Conservation (phyloP, 2,113 vertebrate species). For the Prolemur simus region DNA sequence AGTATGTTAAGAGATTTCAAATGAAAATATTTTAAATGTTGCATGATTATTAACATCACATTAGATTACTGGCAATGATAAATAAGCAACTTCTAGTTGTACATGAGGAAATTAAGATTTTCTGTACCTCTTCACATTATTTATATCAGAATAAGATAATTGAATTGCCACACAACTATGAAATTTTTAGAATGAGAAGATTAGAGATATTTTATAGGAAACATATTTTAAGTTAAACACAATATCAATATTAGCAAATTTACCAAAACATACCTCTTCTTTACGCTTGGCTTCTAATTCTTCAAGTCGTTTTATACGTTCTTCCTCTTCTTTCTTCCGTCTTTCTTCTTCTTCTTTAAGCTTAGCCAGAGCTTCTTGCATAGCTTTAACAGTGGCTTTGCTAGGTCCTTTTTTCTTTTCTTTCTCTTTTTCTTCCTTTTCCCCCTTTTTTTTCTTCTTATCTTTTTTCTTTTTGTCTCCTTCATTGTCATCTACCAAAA, state of each 20-base stretch:
- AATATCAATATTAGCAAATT: background rate
- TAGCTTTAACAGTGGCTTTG: conserved; percentile 97
- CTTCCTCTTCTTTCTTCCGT: conserved; percentile 93
- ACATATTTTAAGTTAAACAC: background rate
- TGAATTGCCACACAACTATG: background rate
- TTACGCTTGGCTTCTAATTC: conserved; percentile 93
- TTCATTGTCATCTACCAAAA: conserved; percentile 88
- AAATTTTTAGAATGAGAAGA: background rate
- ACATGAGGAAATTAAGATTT: background rate
- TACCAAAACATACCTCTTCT: conserved; percentile 89
- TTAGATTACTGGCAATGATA: background rate
- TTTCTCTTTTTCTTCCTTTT: conserved; percentile 89
- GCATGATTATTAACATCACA: background rate
- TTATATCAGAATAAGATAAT: background rate
- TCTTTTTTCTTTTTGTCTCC: conserved; percentile 97
- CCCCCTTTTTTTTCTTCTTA: conserved; percentile 95
- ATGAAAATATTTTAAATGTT: conserved; percentile 38
- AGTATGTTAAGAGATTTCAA: conserved; percentile 8
- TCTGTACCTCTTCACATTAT: background rate
- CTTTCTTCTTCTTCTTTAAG: conserved; percentile 98
- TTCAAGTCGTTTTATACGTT: conserved; percentile 89
- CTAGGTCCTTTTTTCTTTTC: conserved; percentile 98
- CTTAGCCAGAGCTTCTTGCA: conserved; percentile 96
- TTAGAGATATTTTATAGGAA: background rate
- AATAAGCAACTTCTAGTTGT: background rate